Evolutionary conservation across 2,888 invertebrate species (phyloP), one percentile per base, ranked within the genome.

Genomic region (Scaptomyza reducta): DNA sequence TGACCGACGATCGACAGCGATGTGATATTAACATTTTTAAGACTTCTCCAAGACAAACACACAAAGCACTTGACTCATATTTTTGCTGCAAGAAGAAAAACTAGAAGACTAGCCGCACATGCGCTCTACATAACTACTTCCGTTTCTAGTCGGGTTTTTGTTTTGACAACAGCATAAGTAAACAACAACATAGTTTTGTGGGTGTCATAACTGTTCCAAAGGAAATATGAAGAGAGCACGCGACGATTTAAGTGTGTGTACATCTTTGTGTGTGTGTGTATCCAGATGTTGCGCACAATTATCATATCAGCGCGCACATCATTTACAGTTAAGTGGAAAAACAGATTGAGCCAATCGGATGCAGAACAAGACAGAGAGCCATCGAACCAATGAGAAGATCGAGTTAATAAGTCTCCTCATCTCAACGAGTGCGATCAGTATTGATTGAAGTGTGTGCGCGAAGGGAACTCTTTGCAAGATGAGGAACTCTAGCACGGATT

Each of bases 41-140:
- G 66, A 63, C 59, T 29, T 56, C 55, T 42, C n/a, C 13, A 14
- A 31, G 27, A n/a, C 50, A 49, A 49, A 44, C 35, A 51, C 59
- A 83, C 86, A 83, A 83, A 72, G 84, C 83, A 82, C 84, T 84
- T 84, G 87, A 87, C 87, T 84, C 76, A 85, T 87, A 45, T 44
- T 58, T 41, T 62, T 44, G 29, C n/a, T 13, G 16, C n/a, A 38
- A 44, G n/a, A 33, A 22, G 10, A 11, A 44, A 33, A 68, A 3
- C 10, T 25, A 0, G 35, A n/a, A 16, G 31, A 18, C n/a, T 4
- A 47, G 51, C 35, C 49, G 63, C 62, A 69, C 63, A 73, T 71
- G 69, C 59, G 67, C 53, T 11, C 54, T 46, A 60, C 54, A 59
- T 55, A 56, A 35, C 50, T 64, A 82, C 84, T 84, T 84, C 84